Evolutionary conservation across 2,888 invertebrate species (phyloP).

Genomic region (Harmothoe impar): DNA sequence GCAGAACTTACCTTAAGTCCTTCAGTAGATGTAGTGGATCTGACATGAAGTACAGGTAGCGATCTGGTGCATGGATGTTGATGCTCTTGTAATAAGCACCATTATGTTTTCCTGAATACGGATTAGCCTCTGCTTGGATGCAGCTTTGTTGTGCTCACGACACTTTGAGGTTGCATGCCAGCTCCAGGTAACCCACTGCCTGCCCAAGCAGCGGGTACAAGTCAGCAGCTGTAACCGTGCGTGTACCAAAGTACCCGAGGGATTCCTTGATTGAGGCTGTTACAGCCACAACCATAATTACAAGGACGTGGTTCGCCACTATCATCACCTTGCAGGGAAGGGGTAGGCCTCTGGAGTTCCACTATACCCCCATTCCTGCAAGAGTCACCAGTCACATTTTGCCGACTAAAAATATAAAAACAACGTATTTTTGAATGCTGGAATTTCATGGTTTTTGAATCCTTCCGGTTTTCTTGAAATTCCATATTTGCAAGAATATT

Average conservation of each 20-base stretch:
- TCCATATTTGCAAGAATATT: too few relatives aligned
- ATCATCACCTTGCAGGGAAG: too few relatives aligned
- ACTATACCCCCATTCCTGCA: too few relatives aligned
- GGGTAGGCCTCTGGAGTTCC: too few relatives aligned
- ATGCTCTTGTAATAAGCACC: neutral
- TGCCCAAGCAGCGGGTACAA: conserved; percentile 63
- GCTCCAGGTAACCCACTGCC: conserved; percentile 58
- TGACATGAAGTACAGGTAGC: conserved; percentile 60
- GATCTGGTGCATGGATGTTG: conserved; percentile 38
- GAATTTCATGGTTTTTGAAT: too few relatives aligned
- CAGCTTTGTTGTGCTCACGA: conserved; percentile 56
- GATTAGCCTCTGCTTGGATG: conserved; percentile 55
- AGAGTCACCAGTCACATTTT: too few relatives aligned
- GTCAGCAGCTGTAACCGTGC: conserved; percentile 20
- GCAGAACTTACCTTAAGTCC: conserved; percentile 31
- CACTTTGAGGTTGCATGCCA: conserved; percentile 47
- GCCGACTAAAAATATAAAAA: too few relatives aligned
- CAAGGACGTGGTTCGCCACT: conserved; percentile 61
- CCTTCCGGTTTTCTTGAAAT: too few relatives aligned
- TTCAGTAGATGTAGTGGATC: conserved; percentile 63
- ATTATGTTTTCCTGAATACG: conserved; percentile 32
- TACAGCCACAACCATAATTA: conserved; percentile 58
- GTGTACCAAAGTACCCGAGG: conserved; percentile 52
- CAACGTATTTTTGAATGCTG: too few relatives aligned
- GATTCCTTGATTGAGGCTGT: conserved; percentile 35